These are phyloP conservation scores for Mellivora capensis DNA, from an alignment of 2,113 vertebrate genomes.

Conservation along the genomic window DNA sequence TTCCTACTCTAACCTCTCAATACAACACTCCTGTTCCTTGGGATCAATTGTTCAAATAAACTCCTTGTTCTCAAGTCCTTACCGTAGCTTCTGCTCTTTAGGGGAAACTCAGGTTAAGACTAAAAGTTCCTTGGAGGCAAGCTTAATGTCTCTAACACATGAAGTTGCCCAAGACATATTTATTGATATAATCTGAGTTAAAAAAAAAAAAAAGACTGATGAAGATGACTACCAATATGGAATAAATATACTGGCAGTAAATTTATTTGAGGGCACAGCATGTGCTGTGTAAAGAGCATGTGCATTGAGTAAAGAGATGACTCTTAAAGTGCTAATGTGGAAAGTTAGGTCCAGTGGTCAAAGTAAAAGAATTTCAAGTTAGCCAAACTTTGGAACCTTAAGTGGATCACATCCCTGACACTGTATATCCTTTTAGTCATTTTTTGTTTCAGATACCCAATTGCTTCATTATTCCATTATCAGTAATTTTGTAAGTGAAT, in stretches of 20 bases:
- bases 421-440: background rate
- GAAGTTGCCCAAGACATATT: background rate
- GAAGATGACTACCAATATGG: background rate
- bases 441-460: background rate
- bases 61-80: background rate
- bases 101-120: background rate
- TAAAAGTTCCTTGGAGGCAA: background rate
- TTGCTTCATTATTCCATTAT: background rate
- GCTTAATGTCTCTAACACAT: background rate
- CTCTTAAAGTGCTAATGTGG: background rate
- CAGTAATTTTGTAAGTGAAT: constrained; percentile 12
- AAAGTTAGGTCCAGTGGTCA: background rate
- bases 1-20: background rate
- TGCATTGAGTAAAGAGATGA: background rate
- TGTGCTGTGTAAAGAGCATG: too few relatives aligned
- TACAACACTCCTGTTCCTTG: background rate
- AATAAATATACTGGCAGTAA: background rate
- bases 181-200: background rate
- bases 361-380: background rate
- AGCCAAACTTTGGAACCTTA: background rate
- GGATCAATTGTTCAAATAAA: background rate
- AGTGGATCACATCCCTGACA: background rate
- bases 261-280: background rate
- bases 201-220: background rate
- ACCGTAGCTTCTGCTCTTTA: background rate